phyloP scores from a whole-genome alignment of 2,797 vertebrate genomes.

The Aplochiton taeniatus region DNA sequence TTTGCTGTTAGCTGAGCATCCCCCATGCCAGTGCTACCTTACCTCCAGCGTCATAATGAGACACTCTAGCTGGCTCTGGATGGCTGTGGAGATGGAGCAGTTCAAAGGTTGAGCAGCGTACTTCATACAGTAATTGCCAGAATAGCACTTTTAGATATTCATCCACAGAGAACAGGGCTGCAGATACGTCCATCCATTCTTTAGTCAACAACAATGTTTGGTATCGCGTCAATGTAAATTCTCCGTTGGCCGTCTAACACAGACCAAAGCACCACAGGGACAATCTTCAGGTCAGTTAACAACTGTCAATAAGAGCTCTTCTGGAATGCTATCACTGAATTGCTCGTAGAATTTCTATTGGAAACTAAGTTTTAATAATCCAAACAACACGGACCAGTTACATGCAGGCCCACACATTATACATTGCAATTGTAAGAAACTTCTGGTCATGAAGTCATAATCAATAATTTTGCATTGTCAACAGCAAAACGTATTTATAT shows the following conservation, averaged over 20 bases:
- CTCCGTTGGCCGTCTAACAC: too few species aligned
- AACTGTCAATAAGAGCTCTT: too few species aligned
- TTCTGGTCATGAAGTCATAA: background rate
- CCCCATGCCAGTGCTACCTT: background rate
- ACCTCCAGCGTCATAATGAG: background rate
- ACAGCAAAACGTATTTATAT: background rate
- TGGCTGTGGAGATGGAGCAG: slow-evolving; percentile 13
- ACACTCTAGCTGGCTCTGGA: background rate
- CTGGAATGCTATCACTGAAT: too few species aligned
- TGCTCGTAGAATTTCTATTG: too few species aligned
- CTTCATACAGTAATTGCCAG: slow-evolving; percentile 45
- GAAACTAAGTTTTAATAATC: too few species aligned
- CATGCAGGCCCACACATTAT: background rate
- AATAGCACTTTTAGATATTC: slow-evolving; percentile 21
- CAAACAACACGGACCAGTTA: too few species aligned
- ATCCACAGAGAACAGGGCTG: slow-evolving; percentile 11
- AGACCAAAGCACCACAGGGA: too few species aligned
- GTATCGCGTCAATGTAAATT: too few species aligned
- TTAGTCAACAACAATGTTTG: background rate
- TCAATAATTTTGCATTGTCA: background rate
- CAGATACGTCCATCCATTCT: background rate
- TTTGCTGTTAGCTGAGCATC: background rate
- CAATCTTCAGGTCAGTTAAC: too few species aligned
- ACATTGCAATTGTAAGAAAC: background rate
- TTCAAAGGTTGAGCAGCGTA: slow-evolving; percentile 45